Evolutionary conservation across 2,797 vertebrate species (phyloP).

Genomic region (Crenichthys baileyi): DNA sequence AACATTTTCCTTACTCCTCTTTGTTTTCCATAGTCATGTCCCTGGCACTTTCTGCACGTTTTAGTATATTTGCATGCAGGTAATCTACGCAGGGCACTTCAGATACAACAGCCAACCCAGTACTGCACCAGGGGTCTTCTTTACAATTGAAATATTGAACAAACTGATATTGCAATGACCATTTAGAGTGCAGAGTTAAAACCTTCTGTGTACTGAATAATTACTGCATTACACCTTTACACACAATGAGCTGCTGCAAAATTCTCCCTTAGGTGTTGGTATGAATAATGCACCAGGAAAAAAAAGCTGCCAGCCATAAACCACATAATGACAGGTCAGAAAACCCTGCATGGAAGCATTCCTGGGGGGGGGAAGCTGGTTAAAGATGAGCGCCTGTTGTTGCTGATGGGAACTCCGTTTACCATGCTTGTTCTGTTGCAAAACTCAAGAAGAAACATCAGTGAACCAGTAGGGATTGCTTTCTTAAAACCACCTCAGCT

Average conservation of each 20-base stretch:
- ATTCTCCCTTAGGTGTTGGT: conserved; percentile 26
- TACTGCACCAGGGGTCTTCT: background rate
- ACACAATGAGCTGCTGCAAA: conserved; percentile 12
- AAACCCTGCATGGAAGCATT: conserved; percentile 38
- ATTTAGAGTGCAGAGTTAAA: background rate
- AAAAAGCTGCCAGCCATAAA: conserved; percentile 18
- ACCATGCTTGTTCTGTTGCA: conserved; percentile 46
- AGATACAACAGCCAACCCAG: background rate
- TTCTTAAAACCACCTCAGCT: conserved; percentile 54
- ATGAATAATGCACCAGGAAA: conserved; percentile 5
- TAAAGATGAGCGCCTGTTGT: conserved; percentile 27
- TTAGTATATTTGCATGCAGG: too few relatives aligned
- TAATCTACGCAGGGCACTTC: too few relatives aligned
- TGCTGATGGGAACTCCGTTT: conserved; percentile 37
- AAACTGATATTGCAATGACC: background rate
- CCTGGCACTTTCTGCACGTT: too few relatives aligned
- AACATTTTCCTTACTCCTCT: background rate
- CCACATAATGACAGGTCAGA: conserved; percentile 44
- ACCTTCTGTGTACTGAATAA: conserved; percentile 11
- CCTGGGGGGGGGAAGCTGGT: conserved; percentile 25
- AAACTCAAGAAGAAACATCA: conserved; percentile 52
- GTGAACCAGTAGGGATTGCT: conserved; percentile 41
- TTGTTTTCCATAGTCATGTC: too few relatives aligned
- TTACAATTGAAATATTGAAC: background rate
- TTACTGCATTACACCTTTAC: conserved; percentile 13